Conservation (phyloP, 2,888 invertebrate species). For the Coleophora flavipennella region DNA sequence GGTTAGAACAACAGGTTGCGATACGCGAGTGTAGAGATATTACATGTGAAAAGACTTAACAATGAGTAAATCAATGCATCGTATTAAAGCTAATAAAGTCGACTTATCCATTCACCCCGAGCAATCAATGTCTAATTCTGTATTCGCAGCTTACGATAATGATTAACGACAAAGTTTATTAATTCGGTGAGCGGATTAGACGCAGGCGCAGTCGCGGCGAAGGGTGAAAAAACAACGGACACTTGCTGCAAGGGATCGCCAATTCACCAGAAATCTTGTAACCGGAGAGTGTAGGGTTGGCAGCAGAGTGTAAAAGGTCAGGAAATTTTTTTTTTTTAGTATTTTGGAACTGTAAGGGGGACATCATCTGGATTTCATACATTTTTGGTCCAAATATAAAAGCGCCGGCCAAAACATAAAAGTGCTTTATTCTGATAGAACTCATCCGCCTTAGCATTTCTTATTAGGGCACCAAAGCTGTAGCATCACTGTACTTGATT, state of each 20-base stretch:
- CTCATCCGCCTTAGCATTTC: too few relatives aligned
- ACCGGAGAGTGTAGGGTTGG: slow-evolving; percentile 24
- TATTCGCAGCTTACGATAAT: slow-evolving; percentile 67
- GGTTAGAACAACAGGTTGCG: too few relatives aligned
- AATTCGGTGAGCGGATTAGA: slow-evolving; percentile 68
- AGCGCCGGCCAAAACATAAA: too few relatives aligned
- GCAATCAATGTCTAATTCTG: slow-evolving; percentile 65
- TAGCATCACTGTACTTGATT: too few relatives aligned
- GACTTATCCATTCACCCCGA: slow-evolving; percentile 51
- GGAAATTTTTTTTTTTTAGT: not conserved
- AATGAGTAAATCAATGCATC: too few relatives aligned
- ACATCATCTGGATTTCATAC: too few relatives aligned
- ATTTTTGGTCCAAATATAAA: too few relatives aligned
- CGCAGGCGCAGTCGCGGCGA: slow-evolving; percentile 36
- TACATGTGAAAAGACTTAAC: too few relatives aligned
- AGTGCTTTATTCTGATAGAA: too few relatives aligned
- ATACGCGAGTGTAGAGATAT: too few relatives aligned
- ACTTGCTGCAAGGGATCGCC: slow-evolving; percentile 39
- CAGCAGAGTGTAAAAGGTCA: slow-evolving; percentile 15
- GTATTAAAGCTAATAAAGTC: slow-evolving; percentile 37
- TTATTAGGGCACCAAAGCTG: too few relatives aligned
- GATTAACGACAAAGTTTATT: slow-evolving; percentile 69
- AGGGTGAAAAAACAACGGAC: slow-evolving; percentile 65
- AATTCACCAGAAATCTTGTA: slow-evolving; percentile 29
- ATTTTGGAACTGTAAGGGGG: too few relatives aligned